Conservation (phyloP, 2,888 invertebrate genomes). For the Frankliniella intonsa region DNA sequence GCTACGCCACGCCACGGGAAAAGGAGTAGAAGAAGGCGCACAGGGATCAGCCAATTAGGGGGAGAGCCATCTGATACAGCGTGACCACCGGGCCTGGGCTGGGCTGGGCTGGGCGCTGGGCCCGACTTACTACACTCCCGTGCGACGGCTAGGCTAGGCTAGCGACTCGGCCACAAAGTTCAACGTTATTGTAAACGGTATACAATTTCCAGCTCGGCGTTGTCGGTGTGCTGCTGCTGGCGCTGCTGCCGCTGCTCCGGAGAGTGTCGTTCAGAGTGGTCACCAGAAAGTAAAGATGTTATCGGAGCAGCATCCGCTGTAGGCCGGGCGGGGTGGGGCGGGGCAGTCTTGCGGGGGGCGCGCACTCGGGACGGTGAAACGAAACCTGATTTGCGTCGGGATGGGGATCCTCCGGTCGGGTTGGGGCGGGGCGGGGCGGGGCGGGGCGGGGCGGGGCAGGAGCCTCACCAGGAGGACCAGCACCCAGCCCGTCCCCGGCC, state of each 20-base stretch:
- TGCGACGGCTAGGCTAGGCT: background rate
- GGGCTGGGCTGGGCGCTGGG: background rate
- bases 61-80: background rate
- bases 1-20: too few relatives aligned
- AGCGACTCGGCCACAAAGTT: background rate
- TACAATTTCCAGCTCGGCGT: background rate
- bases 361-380: background rate
- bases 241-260: background rate
- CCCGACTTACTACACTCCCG: background rate
- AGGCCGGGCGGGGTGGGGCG: conserved; percentile 39
- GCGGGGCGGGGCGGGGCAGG: conserved; percentile 50
- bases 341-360: conserved; percentile 45
- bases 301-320: conserved; percentile 33
- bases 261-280: background rate
- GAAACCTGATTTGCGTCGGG: conserved; percentile 1
- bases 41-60: background rate
- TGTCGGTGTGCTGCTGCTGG: background rate
- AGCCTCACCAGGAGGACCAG: conserved; percentile 56
- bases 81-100: background rate
- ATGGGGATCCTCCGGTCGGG: background rate
- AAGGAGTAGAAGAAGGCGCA: background rate
- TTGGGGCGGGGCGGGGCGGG: conserved; percentile 40
- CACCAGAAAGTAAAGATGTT: conserved; percentile 22
- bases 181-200: too few relatives aligned
- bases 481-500: too few relatives aligned